A percentile compares a stretch with the other conserved stretches of the same genome.
These are phyloP conservation scores for Diarsia brunnea DNA, from an alignment of 2,888 invertebrate species.

Conservation along the genomic window DNA sequence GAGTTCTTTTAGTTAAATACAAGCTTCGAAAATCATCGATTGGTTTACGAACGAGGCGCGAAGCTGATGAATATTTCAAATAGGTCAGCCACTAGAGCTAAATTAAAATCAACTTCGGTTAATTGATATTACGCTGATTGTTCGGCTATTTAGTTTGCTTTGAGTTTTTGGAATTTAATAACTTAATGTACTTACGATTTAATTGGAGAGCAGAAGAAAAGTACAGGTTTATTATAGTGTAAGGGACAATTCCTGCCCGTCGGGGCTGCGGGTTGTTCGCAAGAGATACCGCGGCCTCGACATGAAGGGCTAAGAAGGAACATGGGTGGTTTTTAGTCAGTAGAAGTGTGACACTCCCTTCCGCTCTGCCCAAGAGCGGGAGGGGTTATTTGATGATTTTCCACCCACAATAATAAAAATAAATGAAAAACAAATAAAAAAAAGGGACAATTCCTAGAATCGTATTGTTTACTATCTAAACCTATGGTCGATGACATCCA, in stretches of 20 bases:
- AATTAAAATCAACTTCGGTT: slow-evolving; percentile 52
- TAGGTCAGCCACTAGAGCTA: slow-evolving; percentile 21
- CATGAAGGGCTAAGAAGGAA: too few species aligned
- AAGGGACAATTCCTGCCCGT: background rate
- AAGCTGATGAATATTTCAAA: slow-evolving; percentile 50
- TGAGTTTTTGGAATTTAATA: slow-evolving; percentile 23
- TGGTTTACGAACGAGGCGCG: slow-evolving; percentile 26
- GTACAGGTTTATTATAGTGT: background rate
- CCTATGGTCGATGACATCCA: background rate
- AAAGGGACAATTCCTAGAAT: background rate
- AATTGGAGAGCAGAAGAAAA: slow-evolving; percentile 11
- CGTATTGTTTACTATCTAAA: background rate
- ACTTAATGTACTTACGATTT: slow-evolving; percentile 10
- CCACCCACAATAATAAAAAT: too few species aligned
- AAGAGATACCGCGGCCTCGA: too few species aligned
- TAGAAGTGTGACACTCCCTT: too few species aligned
- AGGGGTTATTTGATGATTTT: too few species aligned
- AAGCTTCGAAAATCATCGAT: slow-evolving; percentile 32
- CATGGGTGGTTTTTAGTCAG: too few species aligned
- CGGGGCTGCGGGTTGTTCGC: too few species aligned
- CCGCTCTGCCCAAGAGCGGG: too few species aligned
- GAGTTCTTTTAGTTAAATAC: slow-evolving; percentile 27
- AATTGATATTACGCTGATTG: slow-evolving; percentile 54
- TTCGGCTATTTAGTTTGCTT: slow-evolving; percentile 28
- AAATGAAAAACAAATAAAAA: too few species aligned